Percentiles rank a stretch among this genome's conserved stretches.
These are phyloP conservation scores for Corythornis leucogaster DNA, from an alignment of 2,797 vertebrate genomes.

Conservation along the genomic window DNA sequence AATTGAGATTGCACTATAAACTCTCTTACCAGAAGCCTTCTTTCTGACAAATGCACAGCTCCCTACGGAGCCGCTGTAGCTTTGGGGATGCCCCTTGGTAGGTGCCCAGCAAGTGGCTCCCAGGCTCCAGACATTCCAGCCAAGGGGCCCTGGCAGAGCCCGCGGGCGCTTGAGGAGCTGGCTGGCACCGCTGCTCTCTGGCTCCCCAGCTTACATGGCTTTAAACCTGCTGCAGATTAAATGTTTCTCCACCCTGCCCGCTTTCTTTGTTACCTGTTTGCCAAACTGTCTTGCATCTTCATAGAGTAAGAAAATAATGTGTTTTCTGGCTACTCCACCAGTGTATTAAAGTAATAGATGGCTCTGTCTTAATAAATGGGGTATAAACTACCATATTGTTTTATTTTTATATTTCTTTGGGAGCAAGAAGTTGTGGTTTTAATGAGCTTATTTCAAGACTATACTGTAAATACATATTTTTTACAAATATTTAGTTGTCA, in stretches of 20 bases:
- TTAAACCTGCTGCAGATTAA: conserved; percentile 6
- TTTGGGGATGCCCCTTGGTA: neutral
- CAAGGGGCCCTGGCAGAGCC: conserved; percentile 11
- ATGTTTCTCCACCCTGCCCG: conserved; percentile 12
- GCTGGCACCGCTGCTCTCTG: neutral
- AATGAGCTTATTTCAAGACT: neutral
- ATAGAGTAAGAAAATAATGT: conserved; percentile 42
- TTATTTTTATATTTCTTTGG: conserved; percentile 38
- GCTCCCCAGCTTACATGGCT: neutral
- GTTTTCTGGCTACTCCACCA: conserved; percentile 35
- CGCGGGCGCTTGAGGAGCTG: conserved; percentile 40
- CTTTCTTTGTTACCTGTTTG: conserved; percentile 41
- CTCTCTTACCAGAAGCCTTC: conserved; percentile 58
- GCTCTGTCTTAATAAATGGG: conserved; percentile 65
- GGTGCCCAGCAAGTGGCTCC: neutral
- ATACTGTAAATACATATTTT: neutral
- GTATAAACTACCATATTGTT: conserved; percentile 29
- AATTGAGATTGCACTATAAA: conserved; percentile 56
- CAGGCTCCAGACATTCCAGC: conserved; percentile 48
- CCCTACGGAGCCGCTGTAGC: neutral
- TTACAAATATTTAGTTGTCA: neutral
- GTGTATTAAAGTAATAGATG: conserved; percentile 57
- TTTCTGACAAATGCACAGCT: conserved; percentile 5
- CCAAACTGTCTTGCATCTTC: conserved; percentile 48
- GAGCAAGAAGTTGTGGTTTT: neutral